Percentiles rank a stretch among this genome's conserved stretches.
These are phyloP conservation scores for Tetramorium parvispinum DNA, from an alignment of 1,140 invertebrate species.

Conservation along the genomic window DNA sequence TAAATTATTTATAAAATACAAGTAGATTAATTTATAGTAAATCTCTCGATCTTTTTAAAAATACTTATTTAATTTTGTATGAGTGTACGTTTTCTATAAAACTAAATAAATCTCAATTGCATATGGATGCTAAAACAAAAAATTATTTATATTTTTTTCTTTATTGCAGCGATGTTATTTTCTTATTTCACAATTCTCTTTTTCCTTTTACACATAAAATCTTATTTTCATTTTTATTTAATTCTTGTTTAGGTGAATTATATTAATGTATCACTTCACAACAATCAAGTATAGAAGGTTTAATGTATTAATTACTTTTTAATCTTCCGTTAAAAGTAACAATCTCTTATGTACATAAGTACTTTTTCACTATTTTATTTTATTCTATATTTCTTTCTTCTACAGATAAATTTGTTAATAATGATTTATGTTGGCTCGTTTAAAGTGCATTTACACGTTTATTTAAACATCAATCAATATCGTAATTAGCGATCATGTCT, in stretches of 20 bases:
- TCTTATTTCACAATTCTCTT: neutral
- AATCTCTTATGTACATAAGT: neutral
- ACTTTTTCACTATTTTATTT: neutral
- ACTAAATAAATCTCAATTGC: neutral
- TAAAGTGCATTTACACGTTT: neutral
- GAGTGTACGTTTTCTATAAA: neutral
- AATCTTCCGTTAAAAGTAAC: slow-evolving; percentile 15
- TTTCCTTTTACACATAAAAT: neutral
- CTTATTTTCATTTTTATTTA: slow-evolving; percentile 9
- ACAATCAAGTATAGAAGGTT: neutral
- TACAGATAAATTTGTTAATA: neutral
- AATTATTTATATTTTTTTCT: neutral
- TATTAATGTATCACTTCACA: neutral
- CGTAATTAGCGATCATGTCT: slow-evolving; percentile 8
- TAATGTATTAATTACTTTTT: slow-evolving; percentile 4
- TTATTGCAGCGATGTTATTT: neutral
- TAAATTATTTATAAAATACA: neutral
- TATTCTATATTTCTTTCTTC: neutral
- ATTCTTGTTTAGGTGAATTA: neutral
- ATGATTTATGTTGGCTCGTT: slow-evolving; percentile 24
- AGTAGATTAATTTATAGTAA: neutral
- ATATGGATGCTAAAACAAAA: neutral
- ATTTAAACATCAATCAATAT: slow-evolving; percentile 20
- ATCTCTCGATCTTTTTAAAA: neutral
- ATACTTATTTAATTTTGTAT: neutral